These are phyloP conservation scores for Alethe castanea DNA, from an alignment of 2,113 vertebrate species.

Conservation along the genomic window DNA sequence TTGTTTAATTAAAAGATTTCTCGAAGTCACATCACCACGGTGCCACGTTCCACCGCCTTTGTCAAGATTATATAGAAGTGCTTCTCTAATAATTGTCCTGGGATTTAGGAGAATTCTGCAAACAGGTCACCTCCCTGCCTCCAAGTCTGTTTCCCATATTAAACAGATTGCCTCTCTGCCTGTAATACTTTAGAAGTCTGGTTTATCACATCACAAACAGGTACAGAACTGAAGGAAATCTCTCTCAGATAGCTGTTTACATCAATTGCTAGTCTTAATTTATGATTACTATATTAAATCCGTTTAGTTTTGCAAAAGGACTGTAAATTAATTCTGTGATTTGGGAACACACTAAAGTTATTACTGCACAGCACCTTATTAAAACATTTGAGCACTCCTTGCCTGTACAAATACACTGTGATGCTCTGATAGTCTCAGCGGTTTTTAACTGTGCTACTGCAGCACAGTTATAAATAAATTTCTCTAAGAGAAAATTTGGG, in stretches of 20 bases:
- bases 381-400: constrained; percentile 9
- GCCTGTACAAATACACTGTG: neutral
- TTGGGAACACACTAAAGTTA: constrained; percentile 38
- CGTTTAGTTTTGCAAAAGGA: constrained; percentile 18
- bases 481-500: constrained; percentile 6
- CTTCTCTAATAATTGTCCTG: constrained; percentile 25
- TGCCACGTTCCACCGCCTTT: neutral
- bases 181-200: neutral
- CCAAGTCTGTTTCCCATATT: neutral
- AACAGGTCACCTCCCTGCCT: constrained; percentile 11
- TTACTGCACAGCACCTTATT: constrained; percentile 46
- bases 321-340: constrained; percentile 61
- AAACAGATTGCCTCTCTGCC: constrained; percentile 1
- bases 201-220: neutral
- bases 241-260: constrained; percentile 17
- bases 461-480: neutral
- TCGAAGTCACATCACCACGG: neutral
- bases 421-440: neutral
- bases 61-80: neutral
- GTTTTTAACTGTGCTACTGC: neutral
- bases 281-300: constrained; percentile 54
- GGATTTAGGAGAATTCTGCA: constrained; percentile 36
- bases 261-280: constrained; percentile 45
- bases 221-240: constrained; percentile 25
- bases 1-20: constrained; percentile 44